Conservation (phyloP, 2,797 vertebrate genomes). For the Chelon labrosus region DNA sequence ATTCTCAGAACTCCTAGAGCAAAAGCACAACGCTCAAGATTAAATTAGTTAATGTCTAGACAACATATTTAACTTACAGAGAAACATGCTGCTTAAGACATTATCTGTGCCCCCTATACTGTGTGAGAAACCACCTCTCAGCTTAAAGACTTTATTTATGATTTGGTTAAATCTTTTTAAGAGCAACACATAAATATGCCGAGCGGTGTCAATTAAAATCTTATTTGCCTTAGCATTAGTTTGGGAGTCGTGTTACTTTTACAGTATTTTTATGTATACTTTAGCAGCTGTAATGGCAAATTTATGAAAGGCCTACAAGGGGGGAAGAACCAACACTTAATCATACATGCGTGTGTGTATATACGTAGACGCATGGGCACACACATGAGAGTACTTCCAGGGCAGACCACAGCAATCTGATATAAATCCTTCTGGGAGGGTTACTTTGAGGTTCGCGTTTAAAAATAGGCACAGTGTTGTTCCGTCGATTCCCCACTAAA, state of each 20-base stretch:
- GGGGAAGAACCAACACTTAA: background rate
- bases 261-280: too few relatives aligned
- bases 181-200: background rate
- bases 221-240: too few relatives aligned
- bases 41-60: background rate
- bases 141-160: background rate
- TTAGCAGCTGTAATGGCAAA: background rate
- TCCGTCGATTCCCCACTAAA: constrained; percentile 2
- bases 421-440: constrained; percentile 37
- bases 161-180: background rate
- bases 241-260: background rate
- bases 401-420: constrained; percentile 45
- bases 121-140: background rate
- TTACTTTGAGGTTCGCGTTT: constrained; percentile 14
- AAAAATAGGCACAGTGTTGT: constrained; percentile 32
- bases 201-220: too few relatives aligned
- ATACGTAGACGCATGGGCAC: background rate
- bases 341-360: background rate
- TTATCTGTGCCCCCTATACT: background rate
- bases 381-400: constrained; percentile 12
- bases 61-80: constrained; percentile 2
- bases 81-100: background rate
- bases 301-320: background rate
- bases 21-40: constrained; percentile 4
- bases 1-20: constrained; percentile 31